Evolutionary conservation across 53 echinoderm and acorn worm species (phyloP).

Genomic region (Holothuria scabra): DNA sequence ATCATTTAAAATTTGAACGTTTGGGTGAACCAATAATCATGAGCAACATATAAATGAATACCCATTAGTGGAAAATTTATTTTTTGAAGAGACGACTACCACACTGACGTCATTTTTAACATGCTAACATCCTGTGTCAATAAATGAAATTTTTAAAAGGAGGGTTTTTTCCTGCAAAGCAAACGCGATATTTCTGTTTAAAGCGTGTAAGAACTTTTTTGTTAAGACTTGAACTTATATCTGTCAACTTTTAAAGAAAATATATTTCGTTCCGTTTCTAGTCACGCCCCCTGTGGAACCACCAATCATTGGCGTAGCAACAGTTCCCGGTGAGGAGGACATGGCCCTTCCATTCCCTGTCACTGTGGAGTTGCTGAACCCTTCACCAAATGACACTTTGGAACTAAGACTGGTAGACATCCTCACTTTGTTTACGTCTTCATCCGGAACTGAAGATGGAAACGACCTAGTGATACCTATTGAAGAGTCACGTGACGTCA

Average conservation of each 20-base stretch:
- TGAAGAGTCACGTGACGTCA: background rate
- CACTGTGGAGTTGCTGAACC: background rate
- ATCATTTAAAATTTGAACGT: too few relatives aligned
- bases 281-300: constrained; percentile 57
- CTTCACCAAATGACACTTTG: background rate
- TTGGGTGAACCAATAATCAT: too few relatives aligned
- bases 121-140: too few relatives aligned
- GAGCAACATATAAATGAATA: too few relatives aligned
- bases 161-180: too few relatives aligned
- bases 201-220: too few relatives aligned
- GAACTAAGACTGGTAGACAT: background rate
- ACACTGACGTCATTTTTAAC: too few relatives aligned
- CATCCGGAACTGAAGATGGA: background rate
- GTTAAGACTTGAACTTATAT: background rate
- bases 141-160: too few relatives aligned
- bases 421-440: background rate
- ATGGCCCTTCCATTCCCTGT: constrained; percentile 1
- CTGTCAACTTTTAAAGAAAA: background rate
- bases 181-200: too few relatives aligned
- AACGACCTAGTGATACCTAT: background rate
- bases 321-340: background rate
- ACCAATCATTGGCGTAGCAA: constrained; percentile 29
- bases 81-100: too few relatives aligned
- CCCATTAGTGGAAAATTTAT: too few relatives aligned
- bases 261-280: background rate